Evolutionary conservation across 2,888 invertebrate genomes (phyloP), one percentile per base, ranked within the genome.

Genomic region (Apotomis capreana): DNA sequence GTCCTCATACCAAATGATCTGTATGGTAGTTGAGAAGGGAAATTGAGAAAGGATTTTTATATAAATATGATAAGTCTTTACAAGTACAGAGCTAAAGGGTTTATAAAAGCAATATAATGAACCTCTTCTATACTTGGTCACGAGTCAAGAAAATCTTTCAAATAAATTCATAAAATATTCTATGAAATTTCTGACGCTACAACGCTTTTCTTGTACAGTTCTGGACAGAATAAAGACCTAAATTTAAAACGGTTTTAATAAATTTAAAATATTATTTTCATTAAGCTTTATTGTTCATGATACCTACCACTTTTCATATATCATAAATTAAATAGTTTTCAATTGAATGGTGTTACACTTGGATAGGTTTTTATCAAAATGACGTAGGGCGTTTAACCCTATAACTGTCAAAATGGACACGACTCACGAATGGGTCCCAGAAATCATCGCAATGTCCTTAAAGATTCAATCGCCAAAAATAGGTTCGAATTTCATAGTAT

Each of bases 81-180:
- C 37, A 13, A 59, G n/a, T 40, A n/a, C 12, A 4, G 0, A 58
- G 58, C 0, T 44, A 46, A 57, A 26, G 12, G 55, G 65, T 46
- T 46, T 57, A 65, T 68, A 68, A 68, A 40, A 44, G 40, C 60
- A 49, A 55, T 58, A 54, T 52, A 62, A 54, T 68, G 63, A 63
- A 63, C 68, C 6, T 10, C 37, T 10, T 13, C 15, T 59, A n/a
- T 54, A 78, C 78, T 77, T 77, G 79, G 81, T 81, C 76, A 75
- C 74, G 76, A 77, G 76, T 76, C 76, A 83, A 85, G 87, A 89
- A 89, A 91, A 89, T 85, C 84, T 85, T 83, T 86, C 86, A 91
- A 91, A 91, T 91, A 91, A 92, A 91, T 92, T 91, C 91, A 91
- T 90, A 87, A 90, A 92, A 92, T 91, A 91, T 91, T 91, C 91